Conservation (phyloP, 2,797 vertebrate genomes). For the Amblyopsis hoosieri region DNA sequence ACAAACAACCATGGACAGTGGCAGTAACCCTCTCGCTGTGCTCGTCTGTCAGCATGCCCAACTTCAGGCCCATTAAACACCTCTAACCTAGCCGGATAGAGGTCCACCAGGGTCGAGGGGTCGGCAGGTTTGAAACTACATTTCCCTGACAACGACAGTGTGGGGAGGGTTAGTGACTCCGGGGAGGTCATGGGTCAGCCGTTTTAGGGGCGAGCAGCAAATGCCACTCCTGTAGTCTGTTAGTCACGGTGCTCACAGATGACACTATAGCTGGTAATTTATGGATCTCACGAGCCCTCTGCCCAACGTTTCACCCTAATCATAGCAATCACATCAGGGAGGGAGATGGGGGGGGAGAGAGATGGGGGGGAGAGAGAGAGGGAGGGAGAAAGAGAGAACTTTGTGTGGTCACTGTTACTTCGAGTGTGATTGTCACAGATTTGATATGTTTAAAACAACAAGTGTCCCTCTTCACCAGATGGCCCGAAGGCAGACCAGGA, state of each 20-base stretch:
- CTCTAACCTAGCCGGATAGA: slow-evolving; percentile 20
- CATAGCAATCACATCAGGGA: not conserved
- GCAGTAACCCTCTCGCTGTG: slow-evolving; percentile 25
- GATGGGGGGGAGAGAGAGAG: slow-evolving; percentile 2
- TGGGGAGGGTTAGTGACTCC: not conserved
- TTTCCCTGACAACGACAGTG: not conserved
- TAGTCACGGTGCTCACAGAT: not conserved
- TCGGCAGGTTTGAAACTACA: slow-evolving; percentile 1
- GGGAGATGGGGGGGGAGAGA: not conserved
- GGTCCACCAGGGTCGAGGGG: slow-evolving; percentile 2
- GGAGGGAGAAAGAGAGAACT: slow-evolving; percentile 9
- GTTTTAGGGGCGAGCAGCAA: no score
- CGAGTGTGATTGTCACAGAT: slow-evolving; percentile 27
- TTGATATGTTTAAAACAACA: slow-evolving; percentile 24
- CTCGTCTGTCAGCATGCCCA: slow-evolving; percentile 44
- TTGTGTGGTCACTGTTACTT: slow-evolving; percentile 1
- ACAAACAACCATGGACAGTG: slow-evolving; percentile 33
- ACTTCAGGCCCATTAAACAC: slow-evolving; percentile 57
- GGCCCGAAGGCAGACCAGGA: slow-evolving; percentile 35
- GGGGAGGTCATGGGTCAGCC: not conserved
- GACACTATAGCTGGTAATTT: not conserved
- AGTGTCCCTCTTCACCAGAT: slow-evolving; percentile 14
- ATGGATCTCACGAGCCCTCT: not conserved
- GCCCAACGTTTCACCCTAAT: no score
- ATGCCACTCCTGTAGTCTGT: not conserved